These are phyloP conservation scores for Odontamblyopus lacepedii DNA, from an alignment of 2,797 vertebrate species.

Conservation along the genomic window DNA sequence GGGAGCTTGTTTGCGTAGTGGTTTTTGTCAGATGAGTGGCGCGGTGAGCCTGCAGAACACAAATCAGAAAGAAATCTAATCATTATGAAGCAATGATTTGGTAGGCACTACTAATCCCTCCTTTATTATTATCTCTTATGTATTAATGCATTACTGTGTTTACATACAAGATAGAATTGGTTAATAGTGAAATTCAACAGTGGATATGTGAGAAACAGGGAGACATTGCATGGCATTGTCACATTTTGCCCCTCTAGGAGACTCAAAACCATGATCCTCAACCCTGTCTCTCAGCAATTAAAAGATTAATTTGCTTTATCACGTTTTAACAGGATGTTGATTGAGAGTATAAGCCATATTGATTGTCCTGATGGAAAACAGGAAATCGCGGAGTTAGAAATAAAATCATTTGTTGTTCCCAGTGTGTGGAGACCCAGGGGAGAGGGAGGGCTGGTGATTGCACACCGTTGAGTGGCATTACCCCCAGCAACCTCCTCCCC, in stretches of 20 bases:
- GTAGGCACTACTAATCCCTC: background rate
- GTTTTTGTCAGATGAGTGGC: slow-evolving; percentile 37
- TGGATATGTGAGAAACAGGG: slow-evolving; percentile 36
- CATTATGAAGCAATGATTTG: background rate
- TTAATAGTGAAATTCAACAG: slow-evolving; percentile 22
- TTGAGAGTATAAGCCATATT: slow-evolving; percentile 82
- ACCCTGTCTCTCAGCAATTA: slow-evolving; percentile 76
- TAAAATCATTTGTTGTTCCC: slow-evolving; percentile 82
- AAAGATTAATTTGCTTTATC: slow-evolving; percentile 81
- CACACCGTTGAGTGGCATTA: slow-evolving; percentile 78
- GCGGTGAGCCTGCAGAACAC: background rate
- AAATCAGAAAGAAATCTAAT: slow-evolving; percentile 16
- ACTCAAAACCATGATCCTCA: slow-evolving; percentile 67
- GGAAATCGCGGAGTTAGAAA: slow-evolving; percentile 84
- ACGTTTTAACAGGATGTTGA: slow-evolving; percentile 81
- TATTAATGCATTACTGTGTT: slow-evolving; percentile 40
- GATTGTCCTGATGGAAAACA: slow-evolving; percentile 83
- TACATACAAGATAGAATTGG: background rate
- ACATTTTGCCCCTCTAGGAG: slow-evolving; percentile 58
- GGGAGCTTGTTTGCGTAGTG: slow-evolving; percentile 59
- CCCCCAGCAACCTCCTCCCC: slow-evolving; percentile 71
- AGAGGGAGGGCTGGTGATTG: slow-evolving; percentile 72
- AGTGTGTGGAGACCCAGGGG: slow-evolving; percentile 77
- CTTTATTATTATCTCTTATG: slow-evolving; percentile 32
- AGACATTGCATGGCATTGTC: slow-evolving; percentile 65